These are phyloP conservation scores for Strix aluco DNA, from an alignment of 2,113 vertebrate genomes.

Conservation along the genomic window DNA sequence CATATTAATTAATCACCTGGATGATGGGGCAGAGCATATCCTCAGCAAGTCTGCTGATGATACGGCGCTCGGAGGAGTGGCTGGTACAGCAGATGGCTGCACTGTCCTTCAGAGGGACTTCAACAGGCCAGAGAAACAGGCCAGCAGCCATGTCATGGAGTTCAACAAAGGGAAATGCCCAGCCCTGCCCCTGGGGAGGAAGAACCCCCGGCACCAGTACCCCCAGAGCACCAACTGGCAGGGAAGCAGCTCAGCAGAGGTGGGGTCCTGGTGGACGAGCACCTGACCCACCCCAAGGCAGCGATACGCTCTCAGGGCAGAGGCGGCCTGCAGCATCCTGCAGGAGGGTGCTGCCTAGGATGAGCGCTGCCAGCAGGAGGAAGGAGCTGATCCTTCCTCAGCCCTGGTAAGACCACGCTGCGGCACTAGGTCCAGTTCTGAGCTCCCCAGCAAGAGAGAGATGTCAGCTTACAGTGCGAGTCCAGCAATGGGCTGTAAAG, in stretches of 20 bases:
- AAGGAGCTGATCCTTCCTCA: neutral
- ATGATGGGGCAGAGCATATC: neutral
- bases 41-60: neutral
- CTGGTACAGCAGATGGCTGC: neutral
- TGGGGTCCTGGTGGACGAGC: neutral
- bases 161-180: neutral
- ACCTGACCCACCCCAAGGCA: neutral
- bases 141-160: neutral
- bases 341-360: neutral
- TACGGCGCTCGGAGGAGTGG: neutral
- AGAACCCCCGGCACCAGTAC: too few species aligned
- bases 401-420: neutral
- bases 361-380: neutral
- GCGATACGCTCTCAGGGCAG: too few species aligned
- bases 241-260: neutral
- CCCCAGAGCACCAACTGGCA: too few species aligned
- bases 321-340: neutral
- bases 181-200: neutral
- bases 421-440: neutral
- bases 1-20: neutral
- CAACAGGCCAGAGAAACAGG: neutral
- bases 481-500: neutral
- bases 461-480: neutral
- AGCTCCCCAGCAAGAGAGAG: neutral
- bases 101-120: neutral